These are phyloP conservation scores for Alsophila aescularia DNA, from an alignment of 2,888 invertebrate genomes.

Conservation along the genomic window DNA sequence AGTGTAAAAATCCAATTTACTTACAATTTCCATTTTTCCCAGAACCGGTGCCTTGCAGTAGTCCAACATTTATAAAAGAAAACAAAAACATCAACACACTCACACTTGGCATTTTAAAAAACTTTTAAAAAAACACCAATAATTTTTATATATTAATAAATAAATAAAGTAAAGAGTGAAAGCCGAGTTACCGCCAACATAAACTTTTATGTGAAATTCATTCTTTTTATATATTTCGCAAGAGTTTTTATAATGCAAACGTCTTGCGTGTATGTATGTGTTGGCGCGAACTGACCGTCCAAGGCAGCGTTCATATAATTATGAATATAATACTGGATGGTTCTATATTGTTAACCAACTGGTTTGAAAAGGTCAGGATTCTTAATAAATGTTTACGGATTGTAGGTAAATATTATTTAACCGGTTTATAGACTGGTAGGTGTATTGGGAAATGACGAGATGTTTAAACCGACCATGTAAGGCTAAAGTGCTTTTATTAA, in stretches of 20 bases:
- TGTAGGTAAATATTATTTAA: conserved; percentile 15
- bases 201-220: conserved; percentile 29
- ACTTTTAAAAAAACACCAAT: background rate
- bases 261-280: conserved; percentile 2
- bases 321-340: background rate
- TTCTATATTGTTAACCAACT: conserved; percentile 32
- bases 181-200: conserved; percentile 34
- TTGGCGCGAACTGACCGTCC: conserved; percentile 42
- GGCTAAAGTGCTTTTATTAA: background rate
- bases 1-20: conserved; percentile 38
- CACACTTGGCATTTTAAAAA: conserved; percentile 50
- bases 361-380: conserved; percentile 39
- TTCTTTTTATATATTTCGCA: background rate
- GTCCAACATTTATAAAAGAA: conserved; percentile 52
- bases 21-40: conserved; percentile 69
- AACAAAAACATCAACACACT: conserved; percentile 53
- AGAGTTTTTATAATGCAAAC: background rate
- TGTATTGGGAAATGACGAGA: conserved; percentile 12
- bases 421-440: conserved; percentile 14
- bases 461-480: background rate
- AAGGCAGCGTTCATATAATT: conserved; percentile 26
- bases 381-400: conserved; percentile 2
- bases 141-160: too few relatives aligned
- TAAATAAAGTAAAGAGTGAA: background rate
- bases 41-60: conserved; percentile 62